Evolutionary conservation across 2,113 vertebrate genomes (phyloP), one percentile per base, ranked within the genome.

Genomic region (Lepus americanus): DNA sequence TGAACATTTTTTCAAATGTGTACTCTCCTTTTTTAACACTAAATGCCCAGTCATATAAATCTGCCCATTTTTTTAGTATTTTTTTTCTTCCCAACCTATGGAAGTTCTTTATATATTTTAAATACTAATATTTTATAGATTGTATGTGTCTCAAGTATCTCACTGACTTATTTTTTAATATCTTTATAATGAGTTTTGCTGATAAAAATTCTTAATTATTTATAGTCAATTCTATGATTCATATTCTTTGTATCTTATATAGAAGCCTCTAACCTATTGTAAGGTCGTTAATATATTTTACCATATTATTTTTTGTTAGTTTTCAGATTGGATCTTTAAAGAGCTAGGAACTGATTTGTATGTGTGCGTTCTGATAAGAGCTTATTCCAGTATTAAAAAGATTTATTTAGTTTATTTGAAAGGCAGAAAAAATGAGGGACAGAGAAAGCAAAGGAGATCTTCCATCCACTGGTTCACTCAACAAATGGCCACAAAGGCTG

Each of bases 91-190:
- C 12, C 2, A 87, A 53, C 53, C 72, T 78, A 0, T 69, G 44
- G 9, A 31, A 23, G 0, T 59, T 93, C 5, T 67, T 87, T 81
- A 67, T 70, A 77, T 72, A 72, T 86, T 92, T 95, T 92, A 39
- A 81, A 51, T 53, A 74, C 4, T 49, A 31, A 10, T 73, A 79
- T 69, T 90, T 94, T 82, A 12, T 6, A 87, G 1, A 9, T 44
- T 82, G 39, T 72, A 33, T 66, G 1, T 83, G 2, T 87, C 83
- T 2, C 14, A 89, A 66, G 49, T 90, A 63, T 63, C 67, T 69
- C 31, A 67, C 1, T 87, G 77, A 29, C 17, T 82, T 82, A 78
- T 87, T 6, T 77, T 86, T 95, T 36, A 55, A 10, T 73, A 53
- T 11, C 5, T 67, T 82, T 59, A 9, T 73, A 64, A 5, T 83